Base-by-base conservation (phyloP, 1,140 invertebrate species). In the Charaxes varanes region DNA sequence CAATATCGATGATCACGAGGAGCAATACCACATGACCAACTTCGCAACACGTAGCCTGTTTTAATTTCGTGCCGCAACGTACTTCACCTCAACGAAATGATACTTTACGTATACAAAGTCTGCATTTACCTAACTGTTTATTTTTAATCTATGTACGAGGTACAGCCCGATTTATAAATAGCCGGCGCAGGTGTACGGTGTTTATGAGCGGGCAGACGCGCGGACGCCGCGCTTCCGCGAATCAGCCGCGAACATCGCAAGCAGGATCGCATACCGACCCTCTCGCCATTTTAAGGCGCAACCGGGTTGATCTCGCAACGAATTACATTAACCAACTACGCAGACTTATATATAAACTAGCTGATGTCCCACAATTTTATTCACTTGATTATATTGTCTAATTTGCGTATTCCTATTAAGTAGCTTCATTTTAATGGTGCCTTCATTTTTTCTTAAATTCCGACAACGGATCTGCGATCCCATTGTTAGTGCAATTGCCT, bases 91-190 rank as follows among this genome's bases (percentile, higher is more conserved):
- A 19, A 19, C 15, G 6, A 41, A 41, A 31, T 32, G 31, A 43
- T 12, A 19, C 12, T 19, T 37, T 51, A 32, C 42, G 40, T 43
- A 27, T 52, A 41, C 27, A 36, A 28, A 45, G 37, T 15, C 19
- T 18, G 19, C 22, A 18, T 45, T 30, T 49, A 42, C 18, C 23
- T 53, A 36, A 48, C 37, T 35, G 41, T 44, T 36, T 43, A 49
- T 28, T 53, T 48, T 59, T 69, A 64, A 55, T 72, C 63, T 71
- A 64, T 74, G 59, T 61, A 41, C 41, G 49, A 57, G 59, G 66
- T 66, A 59, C 57, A 56, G 57, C 62, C 62, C 65, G 73, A 60
- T 76, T 80, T 81, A 81, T 74, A 74, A 81, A 78, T 78, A 81
- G 70, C 69, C 47, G 3, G 57, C 62, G 66, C 66, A 59, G 37